phyloP scores from a whole-genome alignment of 2,888 invertebrate species.

The Synanthedon formicaeformis region DNA sequence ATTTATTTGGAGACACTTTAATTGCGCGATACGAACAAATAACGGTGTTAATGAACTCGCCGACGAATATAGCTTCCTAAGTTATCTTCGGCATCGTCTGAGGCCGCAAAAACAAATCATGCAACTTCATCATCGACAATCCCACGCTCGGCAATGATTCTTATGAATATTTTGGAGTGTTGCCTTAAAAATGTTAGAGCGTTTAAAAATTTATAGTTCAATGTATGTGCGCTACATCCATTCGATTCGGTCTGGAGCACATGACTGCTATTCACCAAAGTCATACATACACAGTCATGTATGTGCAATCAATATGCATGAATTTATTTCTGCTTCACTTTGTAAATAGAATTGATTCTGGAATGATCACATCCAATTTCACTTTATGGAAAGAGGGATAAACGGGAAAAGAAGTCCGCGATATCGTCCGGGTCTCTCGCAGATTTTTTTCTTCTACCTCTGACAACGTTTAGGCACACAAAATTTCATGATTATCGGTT shows the following conservation, averaged over 20 bases:
- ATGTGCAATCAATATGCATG: too few relatives aligned
- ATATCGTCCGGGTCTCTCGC: too few relatives aligned
- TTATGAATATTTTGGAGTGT: not conserved
- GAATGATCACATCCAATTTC: too few relatives aligned
- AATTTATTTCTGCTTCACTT: too few relatives aligned
- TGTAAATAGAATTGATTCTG: too few relatives aligned
- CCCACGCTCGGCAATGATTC: conserved; percentile 1
- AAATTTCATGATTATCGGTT: too few relatives aligned
- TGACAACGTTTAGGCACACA: too few relatives aligned
- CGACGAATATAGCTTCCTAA: conserved; percentile 6
- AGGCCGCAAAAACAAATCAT: not conserved
- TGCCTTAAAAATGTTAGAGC: not conserved
- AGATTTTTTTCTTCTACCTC: too few relatives aligned
- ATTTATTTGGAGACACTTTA: not conserved
- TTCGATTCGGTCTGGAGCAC: not conserved
- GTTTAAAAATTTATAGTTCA: not conserved
- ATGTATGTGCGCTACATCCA: not conserved
- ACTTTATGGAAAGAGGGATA: too few relatives aligned
- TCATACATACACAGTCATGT: too few relatives aligned
- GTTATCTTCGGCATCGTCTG: not conserved
- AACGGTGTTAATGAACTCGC: conserved; percentile 8
- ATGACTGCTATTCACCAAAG: not conserved
- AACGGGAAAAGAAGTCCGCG: too few relatives aligned
- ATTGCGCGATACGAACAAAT: conserved; percentile 2
- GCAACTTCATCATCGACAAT: not conserved